A percentile compares a stretch with the other conserved stretches of the same genome.
phyloP scores from a whole-genome alignment of 2,797 vertebrate genomes.

The Hipposideros larvatus region DNA sequence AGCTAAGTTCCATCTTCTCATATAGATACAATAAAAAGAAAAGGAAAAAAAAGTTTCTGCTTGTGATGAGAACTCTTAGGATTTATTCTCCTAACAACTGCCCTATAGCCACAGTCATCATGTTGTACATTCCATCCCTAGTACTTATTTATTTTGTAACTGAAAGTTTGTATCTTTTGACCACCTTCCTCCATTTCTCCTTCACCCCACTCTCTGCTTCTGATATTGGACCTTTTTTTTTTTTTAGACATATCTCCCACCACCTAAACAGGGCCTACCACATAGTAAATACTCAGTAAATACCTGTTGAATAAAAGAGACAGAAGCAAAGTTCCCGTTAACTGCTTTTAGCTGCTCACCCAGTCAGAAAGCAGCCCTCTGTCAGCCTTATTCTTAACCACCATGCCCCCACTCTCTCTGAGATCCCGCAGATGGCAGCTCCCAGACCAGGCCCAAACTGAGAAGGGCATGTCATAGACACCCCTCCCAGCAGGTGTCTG shows the following conservation, averaged over 20 bases:
- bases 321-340: neutral
- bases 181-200: neutral
- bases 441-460: neutral
- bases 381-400: neutral
- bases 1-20: neutral
- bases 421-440: neutral
- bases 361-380: neutral
- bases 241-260: neutral
- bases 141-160: neutral
- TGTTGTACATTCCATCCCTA: accelerated
- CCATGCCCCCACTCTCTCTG: neutral
- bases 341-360: neutral
- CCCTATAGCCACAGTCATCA: neutral
- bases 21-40: too few species aligned
- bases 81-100: neutral
- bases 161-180: neutral
- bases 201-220: neutral
- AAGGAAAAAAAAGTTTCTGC: neutral
- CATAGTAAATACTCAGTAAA: neutral
- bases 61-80: neutral
- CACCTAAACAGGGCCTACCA: neutral
- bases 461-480: neutral
- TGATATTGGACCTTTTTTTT: neutral
- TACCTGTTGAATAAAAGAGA: neutral
- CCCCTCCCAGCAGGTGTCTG: accelerated